Evolutionary conservation across 2,797 vertebrate species (phyloP).

Genomic region (Cyprinodon diabolis): DNA sequence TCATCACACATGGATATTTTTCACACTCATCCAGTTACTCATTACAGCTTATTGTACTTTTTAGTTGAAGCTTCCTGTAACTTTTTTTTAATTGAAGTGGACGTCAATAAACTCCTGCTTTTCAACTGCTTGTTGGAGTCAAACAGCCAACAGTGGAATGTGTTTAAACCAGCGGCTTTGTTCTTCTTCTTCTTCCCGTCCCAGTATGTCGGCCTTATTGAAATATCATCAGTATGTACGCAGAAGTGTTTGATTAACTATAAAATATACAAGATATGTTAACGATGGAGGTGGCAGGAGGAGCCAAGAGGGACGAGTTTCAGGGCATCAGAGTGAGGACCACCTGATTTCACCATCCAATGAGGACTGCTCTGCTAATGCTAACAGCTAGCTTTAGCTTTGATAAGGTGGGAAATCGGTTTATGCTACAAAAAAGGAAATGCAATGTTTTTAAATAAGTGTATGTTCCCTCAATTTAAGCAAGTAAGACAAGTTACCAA

Average conservation of each 20-base stretch:
- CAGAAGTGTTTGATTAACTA: constrained; percentile 54
- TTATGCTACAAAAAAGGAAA: too few relatives aligned
- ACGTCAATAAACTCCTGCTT: constrained; percentile 9
- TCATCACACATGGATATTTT: constrained; percentile 37
- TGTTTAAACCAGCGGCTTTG: constrained; percentile 47
- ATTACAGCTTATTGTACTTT: constrained; percentile 49
- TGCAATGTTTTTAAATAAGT: too few relatives aligned
- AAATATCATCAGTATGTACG: constrained; percentile 79
- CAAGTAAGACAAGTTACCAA: too few relatives aligned
- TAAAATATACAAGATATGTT: constrained; percentile 1
- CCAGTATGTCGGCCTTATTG: constrained; percentile 66
- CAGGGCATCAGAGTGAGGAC: too few relatives aligned
- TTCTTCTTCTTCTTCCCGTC: constrained; percentile 31
- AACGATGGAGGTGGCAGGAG: constrained; percentile 16
- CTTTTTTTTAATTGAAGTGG: constrained; percentile 32
- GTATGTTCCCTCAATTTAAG: too few relatives aligned
- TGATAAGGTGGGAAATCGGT: too few relatives aligned
- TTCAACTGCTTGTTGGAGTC: constrained; percentile 30
- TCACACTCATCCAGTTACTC: constrained; percentile 56
- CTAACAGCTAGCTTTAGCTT: too few relatives aligned
- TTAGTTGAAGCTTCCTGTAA: constrained; percentile 33
- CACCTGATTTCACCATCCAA: too few relatives aligned
- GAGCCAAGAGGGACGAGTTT: too few relatives aligned
- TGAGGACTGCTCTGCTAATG: too few relatives aligned
- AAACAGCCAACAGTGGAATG: constrained; percentile 55